A percentile compares a stretch with the other conserved stretches of the same genome.
phyloP scores from a whole-genome alignment of 2,888 invertebrate species.

The Rotaria sp. region DNA sequence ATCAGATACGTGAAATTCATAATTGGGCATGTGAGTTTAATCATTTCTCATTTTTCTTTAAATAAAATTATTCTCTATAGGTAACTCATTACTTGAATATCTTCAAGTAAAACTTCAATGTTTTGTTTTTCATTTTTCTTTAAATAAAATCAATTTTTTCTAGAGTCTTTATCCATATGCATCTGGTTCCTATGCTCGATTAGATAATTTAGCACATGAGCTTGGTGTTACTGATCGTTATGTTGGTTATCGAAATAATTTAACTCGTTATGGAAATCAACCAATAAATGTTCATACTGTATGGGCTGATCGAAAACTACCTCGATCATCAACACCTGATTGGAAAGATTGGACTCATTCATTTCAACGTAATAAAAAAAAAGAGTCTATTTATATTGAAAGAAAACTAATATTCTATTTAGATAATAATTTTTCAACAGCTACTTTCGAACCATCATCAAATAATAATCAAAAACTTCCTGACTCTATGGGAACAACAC shows the following conservation, averaged over 20 bases:
- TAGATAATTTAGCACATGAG: constrained; percentile 52
- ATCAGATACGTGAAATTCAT: constrained; percentile 45
- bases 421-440: neutral
- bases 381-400: no score
- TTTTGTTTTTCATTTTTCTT: no score
- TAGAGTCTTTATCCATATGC: constrained; percentile 47
- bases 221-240: constrained; percentile 54
- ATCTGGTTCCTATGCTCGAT: constrained; percentile 47
- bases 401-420: neutral
- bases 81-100: constrained; percentile 44
- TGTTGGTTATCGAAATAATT: constrained; percentile 52
- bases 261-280: constrained; percentile 44
- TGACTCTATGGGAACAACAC: neutral
- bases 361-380: constrained; percentile 20
- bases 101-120: constrained; percentile 44
- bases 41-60: no score
- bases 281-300: neutral
- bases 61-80: no score
- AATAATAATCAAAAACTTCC: neutral
- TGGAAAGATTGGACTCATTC: neutral
- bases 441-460: neutral
- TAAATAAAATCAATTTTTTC: constrained; percentile 37
- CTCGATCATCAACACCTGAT: neutral
- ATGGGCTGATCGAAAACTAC: constrained; percentile 1
- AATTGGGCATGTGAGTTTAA: constrained; percentile 46